Evolutionary conservation across 2,113 vertebrate genomes (phyloP).

Genomic region (Agapornis roseicollis): DNA sequence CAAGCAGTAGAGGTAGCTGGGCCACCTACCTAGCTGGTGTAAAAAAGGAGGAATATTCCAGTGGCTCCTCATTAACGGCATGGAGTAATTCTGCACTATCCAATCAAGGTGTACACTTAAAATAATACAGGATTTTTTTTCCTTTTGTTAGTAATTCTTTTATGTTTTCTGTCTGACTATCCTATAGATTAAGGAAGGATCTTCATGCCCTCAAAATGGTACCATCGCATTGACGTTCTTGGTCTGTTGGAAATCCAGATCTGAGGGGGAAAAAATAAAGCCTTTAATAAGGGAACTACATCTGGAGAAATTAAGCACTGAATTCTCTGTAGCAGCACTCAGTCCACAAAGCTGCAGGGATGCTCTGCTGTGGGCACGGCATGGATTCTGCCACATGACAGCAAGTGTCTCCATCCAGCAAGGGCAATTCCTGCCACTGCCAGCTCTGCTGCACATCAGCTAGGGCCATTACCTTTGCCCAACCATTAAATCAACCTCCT

Average conservation of each 20-base stretch:
- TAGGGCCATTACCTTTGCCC: neutral
- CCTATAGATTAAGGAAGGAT: neutral
- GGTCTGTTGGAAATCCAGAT: neutral
- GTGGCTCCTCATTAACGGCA: neutral
- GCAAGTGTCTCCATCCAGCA: neutral
- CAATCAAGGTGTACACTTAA: neutral
- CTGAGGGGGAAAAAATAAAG: neutral
- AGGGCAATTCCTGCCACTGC: neutral
- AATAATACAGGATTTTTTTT: neutral
- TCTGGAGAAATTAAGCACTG: neutral
- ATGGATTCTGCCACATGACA: neutral
- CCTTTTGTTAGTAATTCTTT: neutral
- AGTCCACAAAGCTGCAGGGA: neutral
- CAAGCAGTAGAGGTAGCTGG: neutral
- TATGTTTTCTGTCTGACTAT: neutral
- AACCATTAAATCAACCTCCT: neutral
- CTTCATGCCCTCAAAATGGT: neutral
- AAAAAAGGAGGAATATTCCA: neutral
- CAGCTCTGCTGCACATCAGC: rapidly evolving
- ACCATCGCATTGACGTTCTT: rapidly evolving
- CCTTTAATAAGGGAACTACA: neutral
- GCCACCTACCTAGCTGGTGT: neutral
- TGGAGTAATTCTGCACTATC: neutral
- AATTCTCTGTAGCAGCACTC: neutral
- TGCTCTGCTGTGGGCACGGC: neutral